These are phyloP conservation scores for Cephalopachus bancanus DNA, from an alignment of 2,797 vertebrate species.

Conservation along the genomic window DNA sequence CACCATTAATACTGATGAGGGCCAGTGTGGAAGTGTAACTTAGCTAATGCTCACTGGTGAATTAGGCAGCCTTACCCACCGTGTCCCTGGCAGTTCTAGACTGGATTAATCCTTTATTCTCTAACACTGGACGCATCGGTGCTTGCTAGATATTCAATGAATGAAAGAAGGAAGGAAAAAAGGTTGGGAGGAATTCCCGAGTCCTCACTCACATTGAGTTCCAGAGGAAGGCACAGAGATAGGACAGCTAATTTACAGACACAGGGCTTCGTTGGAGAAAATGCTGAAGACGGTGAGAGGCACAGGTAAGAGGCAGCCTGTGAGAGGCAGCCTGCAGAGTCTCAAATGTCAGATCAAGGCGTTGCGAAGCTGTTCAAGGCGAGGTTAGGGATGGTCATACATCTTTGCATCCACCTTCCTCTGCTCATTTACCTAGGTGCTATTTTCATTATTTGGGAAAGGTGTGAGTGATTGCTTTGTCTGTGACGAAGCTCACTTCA, in stretches of 20 bases:
- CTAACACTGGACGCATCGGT: not conserved
- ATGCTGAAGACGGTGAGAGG: not conserved
- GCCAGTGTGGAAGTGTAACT: not conserved
- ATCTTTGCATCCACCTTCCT: not conserved
- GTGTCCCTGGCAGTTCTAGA: not conserved
- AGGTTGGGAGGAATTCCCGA: not conserved
- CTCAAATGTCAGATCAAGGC: not conserved
- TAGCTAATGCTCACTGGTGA: not conserved
- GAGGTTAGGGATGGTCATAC: not conserved
- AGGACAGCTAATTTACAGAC: not conserved
- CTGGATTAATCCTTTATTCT: not conserved
- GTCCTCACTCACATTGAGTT: not conserved
- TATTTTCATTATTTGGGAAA: constrained; percentile 46
- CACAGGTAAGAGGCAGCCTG: not conserved
- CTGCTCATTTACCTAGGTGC: constrained; percentile 6
- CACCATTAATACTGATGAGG: not conserved
- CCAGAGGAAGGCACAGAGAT: not conserved
- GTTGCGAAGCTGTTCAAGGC: not conserved
- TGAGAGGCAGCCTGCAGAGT: not conserved
- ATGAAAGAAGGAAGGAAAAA: not conserved
- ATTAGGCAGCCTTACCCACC: not conserved
- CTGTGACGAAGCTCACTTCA: constrained; percentile 10
- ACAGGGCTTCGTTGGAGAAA: not conserved
- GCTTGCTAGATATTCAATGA: not conserved
- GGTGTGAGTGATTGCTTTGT: not conserved